These are phyloP conservation scores for Onychostoma macrolepis DNA, from an alignment of 2,113 vertebrate genomes.

Conservation along the genomic window DNA sequence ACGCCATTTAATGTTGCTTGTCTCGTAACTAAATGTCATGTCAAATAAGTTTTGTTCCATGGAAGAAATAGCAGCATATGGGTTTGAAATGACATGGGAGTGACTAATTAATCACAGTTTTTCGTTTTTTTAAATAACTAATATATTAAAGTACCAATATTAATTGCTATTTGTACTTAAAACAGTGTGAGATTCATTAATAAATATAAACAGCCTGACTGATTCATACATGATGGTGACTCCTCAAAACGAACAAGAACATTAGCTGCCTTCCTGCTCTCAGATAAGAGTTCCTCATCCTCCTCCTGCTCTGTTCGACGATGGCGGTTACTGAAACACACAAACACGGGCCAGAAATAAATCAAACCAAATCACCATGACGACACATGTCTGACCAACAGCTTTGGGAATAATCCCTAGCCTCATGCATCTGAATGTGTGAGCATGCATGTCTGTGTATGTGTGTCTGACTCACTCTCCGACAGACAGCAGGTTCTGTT, in stretches of 20 bases:
- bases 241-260: conserved; percentile 87
- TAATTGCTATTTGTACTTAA: not conserved
- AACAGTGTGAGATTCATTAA: not conserved
- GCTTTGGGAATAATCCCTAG: not conserved
- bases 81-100: not conserved
- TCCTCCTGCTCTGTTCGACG: conserved; percentile 88
- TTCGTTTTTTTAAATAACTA: not conserved
- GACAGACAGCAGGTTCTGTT: conserved; percentile 84
- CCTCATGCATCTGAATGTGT: not conserved
- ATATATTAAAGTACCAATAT: not conserved
- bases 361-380: conserved; percentile 8
- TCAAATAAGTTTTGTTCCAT: not conserved
- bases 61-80: not conserved
- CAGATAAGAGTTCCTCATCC: conserved; percentile 86
- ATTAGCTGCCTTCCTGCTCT: conserved; percentile 83
- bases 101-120: not conserved
- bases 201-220: not conserved
- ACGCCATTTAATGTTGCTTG: not conserved
- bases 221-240: conserved; percentile 85
- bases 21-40: not conserved
- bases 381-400: not conserved
- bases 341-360: conserved; percentile 31
- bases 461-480: conserved; percentile 80
- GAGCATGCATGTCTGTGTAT: not conserved
- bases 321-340: conserved; percentile 80